A percentile compares a stretch with the other conserved stretches of the same genome.
These are phyloP conservation scores for Nephrocerus scutellatus DNA, from an alignment of 2,888 invertebrate genomes.

Conservation along the genomic window DNA sequence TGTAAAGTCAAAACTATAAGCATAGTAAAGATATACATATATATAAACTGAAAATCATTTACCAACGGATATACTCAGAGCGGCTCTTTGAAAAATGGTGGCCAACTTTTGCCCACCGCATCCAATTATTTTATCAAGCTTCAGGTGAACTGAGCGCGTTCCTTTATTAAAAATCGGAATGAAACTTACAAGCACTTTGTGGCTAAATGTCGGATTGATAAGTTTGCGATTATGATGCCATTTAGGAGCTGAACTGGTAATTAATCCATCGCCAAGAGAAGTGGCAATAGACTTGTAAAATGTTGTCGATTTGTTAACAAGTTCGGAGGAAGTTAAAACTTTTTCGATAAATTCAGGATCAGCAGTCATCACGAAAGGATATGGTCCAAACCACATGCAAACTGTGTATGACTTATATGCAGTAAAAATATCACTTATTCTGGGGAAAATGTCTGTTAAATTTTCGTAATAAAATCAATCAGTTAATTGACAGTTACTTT, in stretches of 20 bases:
- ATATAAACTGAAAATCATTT: no score
- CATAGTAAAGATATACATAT: background rate
- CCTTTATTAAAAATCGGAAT: conserved; percentile 5
- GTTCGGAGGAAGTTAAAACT: conserved; percentile 21
- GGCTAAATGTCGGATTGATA: conserved; percentile 7
- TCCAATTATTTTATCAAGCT: background rate
- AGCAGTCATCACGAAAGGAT: conserved; percentile 18
- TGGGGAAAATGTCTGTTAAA: conserved; percentile 9
- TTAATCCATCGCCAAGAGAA: conserved; percentile 14
- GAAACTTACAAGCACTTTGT: conserved; percentile 3
- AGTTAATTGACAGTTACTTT: no score
- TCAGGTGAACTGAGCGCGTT: background rate
- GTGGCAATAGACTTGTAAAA: conserved; percentile 11
- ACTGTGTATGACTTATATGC: conserved; percentile 13
- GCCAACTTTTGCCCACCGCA: background rate
- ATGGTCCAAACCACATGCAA: conserved; percentile 21
- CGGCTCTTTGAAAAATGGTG: background rate
- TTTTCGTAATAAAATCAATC: no score
- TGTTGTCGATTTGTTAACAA: conserved; percentile 20
- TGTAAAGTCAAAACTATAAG: background rate
- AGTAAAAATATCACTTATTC: conserved; percentile 9
- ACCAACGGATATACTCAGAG: background rate
- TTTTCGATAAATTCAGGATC: conserved; percentile 23
- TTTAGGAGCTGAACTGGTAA: conserved; percentile 18
- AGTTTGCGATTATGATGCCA: conserved; percentile 11